Conservation (phyloP, 1,140 invertebrate species). For the Drosophila baimaii region DNA sequence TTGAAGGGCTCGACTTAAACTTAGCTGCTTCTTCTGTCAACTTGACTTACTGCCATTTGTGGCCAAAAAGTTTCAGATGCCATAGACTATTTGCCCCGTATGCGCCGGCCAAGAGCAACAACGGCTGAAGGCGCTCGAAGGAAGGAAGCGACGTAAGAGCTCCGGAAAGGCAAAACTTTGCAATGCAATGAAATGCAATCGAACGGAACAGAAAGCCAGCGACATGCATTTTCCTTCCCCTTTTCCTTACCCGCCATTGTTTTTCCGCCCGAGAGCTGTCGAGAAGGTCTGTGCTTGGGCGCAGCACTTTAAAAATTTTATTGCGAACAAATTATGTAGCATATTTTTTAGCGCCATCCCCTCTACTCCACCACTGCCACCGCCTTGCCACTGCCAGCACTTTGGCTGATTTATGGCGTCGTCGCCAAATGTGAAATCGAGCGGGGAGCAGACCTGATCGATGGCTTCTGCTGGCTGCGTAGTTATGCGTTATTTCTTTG, state of each 20-base stretch:
- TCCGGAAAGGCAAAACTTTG: constrained; percentile 52
- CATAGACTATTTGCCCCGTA: constrained; percentile 47
- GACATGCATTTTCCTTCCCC: constrained; percentile 9
- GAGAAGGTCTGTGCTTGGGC: constrained; percentile 51
- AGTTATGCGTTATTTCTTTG: constrained; percentile 10
- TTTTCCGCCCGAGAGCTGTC: constrained; percentile 45
- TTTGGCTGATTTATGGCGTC: constrained; percentile 60
- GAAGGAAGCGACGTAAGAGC: constrained; percentile 43
- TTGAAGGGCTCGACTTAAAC: constrained; percentile 45
- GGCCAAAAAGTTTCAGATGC: constrained; percentile 65
- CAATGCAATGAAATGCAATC: constrained; percentile 69
- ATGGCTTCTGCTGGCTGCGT: constrained; percentile 33
- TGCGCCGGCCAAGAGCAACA: constrained; percentile 41
- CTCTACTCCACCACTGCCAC: too few species aligned
- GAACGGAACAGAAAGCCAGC: constrained; percentile 66
- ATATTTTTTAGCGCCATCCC: constrained; percentile 57
- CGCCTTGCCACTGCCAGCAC: background rate
- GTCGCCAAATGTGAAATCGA: constrained; percentile 69
- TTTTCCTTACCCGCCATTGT: constrained; percentile 4
- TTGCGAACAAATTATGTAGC: constrained; percentile 80
- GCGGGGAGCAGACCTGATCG: constrained; percentile 58
- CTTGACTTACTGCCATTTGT: constrained; percentile 65
- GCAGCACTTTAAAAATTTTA: constrained; percentile 75
- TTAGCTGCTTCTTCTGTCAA: constrained; percentile 50
- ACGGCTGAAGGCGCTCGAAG: constrained; percentile 24